A percentile compares a stretch with the other conserved stretches of the same genome.
Evolutionary conservation across 2,888 invertebrate species (phyloP).

Genomic region (Melinaea menophilus): DNA sequence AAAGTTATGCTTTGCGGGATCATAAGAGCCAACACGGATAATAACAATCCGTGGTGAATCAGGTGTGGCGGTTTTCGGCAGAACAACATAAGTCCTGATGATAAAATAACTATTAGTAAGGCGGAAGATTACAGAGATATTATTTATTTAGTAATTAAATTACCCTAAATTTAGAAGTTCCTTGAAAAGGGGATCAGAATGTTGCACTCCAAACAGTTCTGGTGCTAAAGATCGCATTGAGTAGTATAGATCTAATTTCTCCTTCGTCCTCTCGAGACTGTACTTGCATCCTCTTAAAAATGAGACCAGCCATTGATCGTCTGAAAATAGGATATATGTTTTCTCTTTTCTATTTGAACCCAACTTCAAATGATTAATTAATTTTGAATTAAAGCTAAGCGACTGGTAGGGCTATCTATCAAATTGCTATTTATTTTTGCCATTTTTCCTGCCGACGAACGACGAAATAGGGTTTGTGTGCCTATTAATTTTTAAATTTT

Average conservation of each 20-base stretch:
- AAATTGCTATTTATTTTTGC: no score
- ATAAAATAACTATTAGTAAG: not conserved
- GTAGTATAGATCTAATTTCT: slow-evolving; percentile 78
- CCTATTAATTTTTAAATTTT: no score
- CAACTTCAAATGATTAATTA: no score
- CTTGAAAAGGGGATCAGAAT: slow-evolving; percentile 44
- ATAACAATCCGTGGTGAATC: slow-evolving; percentile 63
- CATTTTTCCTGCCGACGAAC: no score
- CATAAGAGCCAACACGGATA: slow-evolving; percentile 50
- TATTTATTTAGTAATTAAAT: no score
- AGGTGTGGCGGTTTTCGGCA: slow-evolving; percentile 38
- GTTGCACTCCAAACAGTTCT: slow-evolving; percentile 59
- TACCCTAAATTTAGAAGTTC: slow-evolving; percentile 53
- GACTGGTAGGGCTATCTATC: no score
- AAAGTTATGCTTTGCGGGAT: slow-evolving; percentile 39
- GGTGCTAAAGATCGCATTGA: slow-evolving; percentile 72
- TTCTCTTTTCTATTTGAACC: not conserved
- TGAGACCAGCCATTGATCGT: slow-evolving; percentile 80
- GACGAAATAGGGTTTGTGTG: no score
- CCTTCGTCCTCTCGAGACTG: slow-evolving; percentile 78
- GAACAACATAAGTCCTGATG: slow-evolving; percentile 35
- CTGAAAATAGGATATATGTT: slow-evolving; percentile 49
- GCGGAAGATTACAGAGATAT: not conserved
- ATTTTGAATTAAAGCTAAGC: no score
- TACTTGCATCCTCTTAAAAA: slow-evolving; percentile 82